phyloP scores from a whole-genome alignment of 2,113 vertebrate species.

The Desmodus rotundus region DNA sequence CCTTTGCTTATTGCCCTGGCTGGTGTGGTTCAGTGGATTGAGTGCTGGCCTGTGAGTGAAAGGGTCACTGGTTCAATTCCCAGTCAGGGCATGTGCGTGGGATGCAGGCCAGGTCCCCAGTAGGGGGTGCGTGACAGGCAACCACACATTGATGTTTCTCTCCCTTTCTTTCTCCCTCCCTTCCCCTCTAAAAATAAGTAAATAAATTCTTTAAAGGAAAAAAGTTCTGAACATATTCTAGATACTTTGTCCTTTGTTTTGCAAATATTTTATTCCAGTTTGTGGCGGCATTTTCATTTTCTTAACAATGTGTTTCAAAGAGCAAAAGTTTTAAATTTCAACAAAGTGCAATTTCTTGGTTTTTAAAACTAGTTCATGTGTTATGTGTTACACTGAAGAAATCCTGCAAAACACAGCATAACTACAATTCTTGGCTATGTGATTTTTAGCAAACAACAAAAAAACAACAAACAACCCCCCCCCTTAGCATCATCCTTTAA shows the following conservation, averaged over 20 bases:
- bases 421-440: not conserved
- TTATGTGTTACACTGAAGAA: not conserved
- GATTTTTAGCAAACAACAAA: not conserved
- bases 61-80: no score
- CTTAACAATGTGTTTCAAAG: not conserved
- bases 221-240: not conserved
- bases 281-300: not conserved
- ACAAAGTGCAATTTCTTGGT: not conserved
- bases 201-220: no score
- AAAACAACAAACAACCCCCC: no score
- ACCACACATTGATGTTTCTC: no score
- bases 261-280: not conserved
- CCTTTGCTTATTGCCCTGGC: no score
- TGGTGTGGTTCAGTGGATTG: no score
- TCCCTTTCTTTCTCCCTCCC: no score
- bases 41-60: no score
- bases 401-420: not conserved
- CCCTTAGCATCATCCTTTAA: not conserved
- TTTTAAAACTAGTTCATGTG: not conserved
- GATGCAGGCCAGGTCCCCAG: no score
- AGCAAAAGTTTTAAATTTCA: conserved; percentile 12
- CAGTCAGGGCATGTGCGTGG: no score
- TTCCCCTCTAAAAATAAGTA: no score
- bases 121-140: no score
- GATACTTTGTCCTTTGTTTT: not conserved